Conservation (phyloP, 1,140 invertebrate genomes). For the Meloidogyne hapla region DNA sequence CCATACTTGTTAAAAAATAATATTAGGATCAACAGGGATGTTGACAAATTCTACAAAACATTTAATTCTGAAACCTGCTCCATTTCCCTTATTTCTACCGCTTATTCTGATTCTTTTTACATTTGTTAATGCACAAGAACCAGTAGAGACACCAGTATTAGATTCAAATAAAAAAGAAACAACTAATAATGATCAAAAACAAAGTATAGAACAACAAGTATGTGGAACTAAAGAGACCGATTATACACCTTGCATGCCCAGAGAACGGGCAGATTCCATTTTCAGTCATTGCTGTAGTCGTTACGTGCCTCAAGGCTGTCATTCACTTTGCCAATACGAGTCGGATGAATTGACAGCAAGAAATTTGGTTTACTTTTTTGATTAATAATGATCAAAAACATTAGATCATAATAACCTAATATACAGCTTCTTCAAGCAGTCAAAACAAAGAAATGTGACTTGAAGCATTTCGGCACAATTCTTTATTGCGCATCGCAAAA, state of each 20-base stretch:
- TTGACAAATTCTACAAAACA: neutral
- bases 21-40: neutral
- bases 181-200: neutral
- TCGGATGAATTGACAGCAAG: slow-evolving; percentile 50
- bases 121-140: neutral
- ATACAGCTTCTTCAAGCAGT: slow-evolving; percentile 49
- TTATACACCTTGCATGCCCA: slow-evolving; percentile 45
- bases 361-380: slow-evolving; percentile 38
- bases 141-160: neutral
- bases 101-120: neutral
- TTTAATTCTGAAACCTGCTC: neutral
- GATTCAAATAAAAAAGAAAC: neutral
- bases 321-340: slow-evolving; percentile 50
- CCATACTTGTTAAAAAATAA: too few relatives aligned
- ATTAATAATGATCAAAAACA: neutral
- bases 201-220: slow-evolving; percentile 15
- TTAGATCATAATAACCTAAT: neutral
- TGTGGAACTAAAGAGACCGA: slow-evolving; percentile 39
- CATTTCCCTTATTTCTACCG: neutral
- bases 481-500: slow-evolving; percentile 56
- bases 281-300: slow-evolving; percentile 35
- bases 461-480: slow-evolving; percentile 49
- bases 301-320: slow-evolving; percentile 46
- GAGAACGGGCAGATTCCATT: slow-evolving; percentile 42
- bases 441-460: slow-evolving; percentile 49